Evolutionary conservation across 2,797 vertebrate species (phyloP).

Genomic region (Microctenopoma stevenorrisi): DNA sequence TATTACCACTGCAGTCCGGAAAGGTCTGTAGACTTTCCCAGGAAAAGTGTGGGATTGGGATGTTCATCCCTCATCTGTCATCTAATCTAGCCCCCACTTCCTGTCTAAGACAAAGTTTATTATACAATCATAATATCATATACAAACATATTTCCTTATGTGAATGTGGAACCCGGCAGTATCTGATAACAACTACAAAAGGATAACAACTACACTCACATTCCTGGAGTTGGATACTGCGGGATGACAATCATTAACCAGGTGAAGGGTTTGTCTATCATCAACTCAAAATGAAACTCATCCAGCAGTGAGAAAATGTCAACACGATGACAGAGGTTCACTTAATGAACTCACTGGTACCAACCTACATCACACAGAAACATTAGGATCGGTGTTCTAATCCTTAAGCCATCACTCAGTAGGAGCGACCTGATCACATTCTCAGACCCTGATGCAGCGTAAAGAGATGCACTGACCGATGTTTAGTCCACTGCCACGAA

Average conservation of each 20-base stretch:
- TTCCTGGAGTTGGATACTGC: conserved; percentile 27
- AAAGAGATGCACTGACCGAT: not conserved
- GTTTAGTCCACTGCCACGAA: not conserved
- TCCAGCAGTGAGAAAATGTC: conserved; percentile 38
- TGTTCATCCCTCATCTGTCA: not conserved
- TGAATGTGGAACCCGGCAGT: conserved; percentile 6
- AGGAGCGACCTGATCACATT: no score
- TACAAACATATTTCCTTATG: not conserved
- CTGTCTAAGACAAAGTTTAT: conserved; percentile 42
- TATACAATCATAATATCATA: not conserved
- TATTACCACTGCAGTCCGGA: conserved; percentile 1
- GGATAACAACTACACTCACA: conserved; percentile 12
- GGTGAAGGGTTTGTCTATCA: conserved; percentile 54
- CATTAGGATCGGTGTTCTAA: not conserved
- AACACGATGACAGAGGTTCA: conserved; percentile 36
- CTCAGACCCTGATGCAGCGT: no score
- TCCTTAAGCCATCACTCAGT: not conserved
- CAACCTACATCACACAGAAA: not conserved
- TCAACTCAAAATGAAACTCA: conserved; percentile 60
- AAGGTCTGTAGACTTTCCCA: not conserved
- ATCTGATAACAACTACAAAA: conserved; percentile 4
- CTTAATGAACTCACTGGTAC: conserved; percentile 46
- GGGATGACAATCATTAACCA: conserved; percentile 18
- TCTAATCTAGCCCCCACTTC: conserved; percentile 19
- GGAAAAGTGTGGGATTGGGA: conserved; percentile 9